Evolutionary conservation across 2,797 vertebrate genomes (phyloP).

Genomic region (Acropternis orthonyx): DNA sequence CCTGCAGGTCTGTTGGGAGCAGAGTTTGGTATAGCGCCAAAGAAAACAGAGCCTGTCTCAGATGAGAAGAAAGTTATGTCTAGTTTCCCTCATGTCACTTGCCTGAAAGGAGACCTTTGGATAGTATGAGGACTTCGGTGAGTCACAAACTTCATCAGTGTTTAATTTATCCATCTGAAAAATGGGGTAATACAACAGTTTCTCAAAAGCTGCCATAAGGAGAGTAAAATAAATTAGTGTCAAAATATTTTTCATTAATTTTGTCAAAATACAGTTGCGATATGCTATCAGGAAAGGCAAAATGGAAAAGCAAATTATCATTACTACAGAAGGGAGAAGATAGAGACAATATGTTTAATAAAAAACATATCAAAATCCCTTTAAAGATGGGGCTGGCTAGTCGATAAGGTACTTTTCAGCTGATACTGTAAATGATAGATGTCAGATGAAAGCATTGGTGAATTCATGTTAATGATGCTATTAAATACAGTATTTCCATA

Average conservation of each 20-base stretch:
- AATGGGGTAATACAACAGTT: not conserved
- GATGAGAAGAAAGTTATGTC: not conserved
- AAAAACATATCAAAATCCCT: not conserved
- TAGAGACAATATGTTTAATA: not conserved
- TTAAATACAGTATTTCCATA: not conserved
- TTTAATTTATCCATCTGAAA: conserved; percentile 29
- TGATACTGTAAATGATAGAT: not conserved
- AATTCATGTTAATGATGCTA: conserved; percentile 5
- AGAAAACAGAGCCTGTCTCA: not conserved
- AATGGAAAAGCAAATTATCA: not conserved
- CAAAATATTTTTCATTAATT: conserved; percentile 8
- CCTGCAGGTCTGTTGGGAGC: not conserved
- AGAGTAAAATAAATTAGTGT: not conserved
- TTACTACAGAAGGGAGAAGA: not conserved
- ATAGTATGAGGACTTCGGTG: not conserved
- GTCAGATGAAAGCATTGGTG: conserved; percentile 18
- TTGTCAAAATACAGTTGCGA: not conserved
- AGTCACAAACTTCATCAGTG: not conserved
- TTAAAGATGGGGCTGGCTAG: not conserved
- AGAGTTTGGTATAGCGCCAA: not conserved
- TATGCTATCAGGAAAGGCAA: not conserved
- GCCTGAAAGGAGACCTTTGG: not conserved
- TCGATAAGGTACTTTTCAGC: not conserved
- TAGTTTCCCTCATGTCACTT: not conserved
- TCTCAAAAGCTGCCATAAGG: not conserved